Percentiles rank a stretch among this genome's conserved stretches.
phyloP scores from a whole-genome alignment of 2,797 vertebrate species.

The Cyprinella venusta region DNA sequence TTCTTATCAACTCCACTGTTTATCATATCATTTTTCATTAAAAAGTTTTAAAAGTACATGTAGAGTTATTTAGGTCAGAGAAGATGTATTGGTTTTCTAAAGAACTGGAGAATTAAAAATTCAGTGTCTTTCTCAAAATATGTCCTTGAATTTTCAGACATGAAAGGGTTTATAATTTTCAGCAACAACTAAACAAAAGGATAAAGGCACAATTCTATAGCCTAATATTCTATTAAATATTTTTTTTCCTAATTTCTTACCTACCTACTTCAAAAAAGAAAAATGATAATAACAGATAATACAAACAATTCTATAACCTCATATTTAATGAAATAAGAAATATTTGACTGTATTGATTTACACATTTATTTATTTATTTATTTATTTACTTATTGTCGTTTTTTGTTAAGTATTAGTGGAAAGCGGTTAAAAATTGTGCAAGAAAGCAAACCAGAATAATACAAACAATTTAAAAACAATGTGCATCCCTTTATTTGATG shows the following conservation, averaged over 20 bases:
- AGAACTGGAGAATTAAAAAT: not conserved
- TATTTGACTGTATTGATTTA: not conserved
- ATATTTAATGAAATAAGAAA: not conserved
- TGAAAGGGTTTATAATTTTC: not conserved
- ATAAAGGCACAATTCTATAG: not conserved
- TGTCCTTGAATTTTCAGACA: not conserved
- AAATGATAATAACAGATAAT: not conserved
- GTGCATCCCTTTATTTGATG: not conserved
- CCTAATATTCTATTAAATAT: not conserved
- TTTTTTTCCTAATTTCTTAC: not conserved
- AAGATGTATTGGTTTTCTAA: not conserved
- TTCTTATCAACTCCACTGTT: not conserved
- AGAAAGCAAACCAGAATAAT: not conserved
- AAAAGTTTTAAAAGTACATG: not conserved
- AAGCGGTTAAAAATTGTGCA: not conserved
- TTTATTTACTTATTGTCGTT: not conserved
- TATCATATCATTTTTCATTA: too few species aligned
- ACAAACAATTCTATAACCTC: not conserved
- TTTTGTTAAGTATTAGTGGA: not conserved
- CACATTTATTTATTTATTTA: too few species aligned
- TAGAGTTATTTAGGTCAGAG: not conserved
- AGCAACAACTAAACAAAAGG: too few species aligned
- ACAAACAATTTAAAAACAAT: not conserved
- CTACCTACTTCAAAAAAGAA: not conserved
- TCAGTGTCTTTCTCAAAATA: not conserved